These are phyloP conservation scores for Dusona sp. DNA, from an alignment of 2,888 invertebrate genomes.

Conservation along the genomic window DNA sequence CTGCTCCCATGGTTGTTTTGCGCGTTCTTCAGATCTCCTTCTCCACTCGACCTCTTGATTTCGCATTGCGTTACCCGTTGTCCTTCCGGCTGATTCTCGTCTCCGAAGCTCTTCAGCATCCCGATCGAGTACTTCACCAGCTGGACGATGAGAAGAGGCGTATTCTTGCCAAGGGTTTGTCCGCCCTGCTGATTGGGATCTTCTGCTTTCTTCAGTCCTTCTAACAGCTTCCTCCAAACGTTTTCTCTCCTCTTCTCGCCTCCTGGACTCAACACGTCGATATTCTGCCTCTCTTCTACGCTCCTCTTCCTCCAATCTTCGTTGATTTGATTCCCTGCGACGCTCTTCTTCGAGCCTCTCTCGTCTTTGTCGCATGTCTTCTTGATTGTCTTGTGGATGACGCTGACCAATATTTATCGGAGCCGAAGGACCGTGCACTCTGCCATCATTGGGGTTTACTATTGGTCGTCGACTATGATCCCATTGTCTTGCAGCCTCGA, in stretches of 20 bases:
- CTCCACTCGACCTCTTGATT: constrained; percentile 55
- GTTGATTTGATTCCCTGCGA: constrained; percentile 41
- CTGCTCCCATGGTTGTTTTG: constrained; percentile 57
- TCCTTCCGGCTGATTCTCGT: constrained; percentile 38
- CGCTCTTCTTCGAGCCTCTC: constrained; percentile 57
- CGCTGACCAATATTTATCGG: constrained; percentile 70
- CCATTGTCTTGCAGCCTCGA: constrained; percentile 68
- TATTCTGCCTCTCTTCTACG: constrained; percentile 72
- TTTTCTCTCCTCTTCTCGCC: constrained; percentile 63
- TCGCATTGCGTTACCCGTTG: constrained; percentile 30
- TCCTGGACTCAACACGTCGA: constrained; percentile 70
- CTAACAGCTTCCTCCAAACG: constrained; percentile 61
- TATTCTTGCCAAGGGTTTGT: constrained; percentile 39
- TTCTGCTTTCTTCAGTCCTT: constrained; percentile 66
- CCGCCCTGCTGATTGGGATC: constrained; percentile 26
- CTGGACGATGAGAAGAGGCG: constrained; percentile 35
- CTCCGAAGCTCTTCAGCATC: constrained; percentile 62
- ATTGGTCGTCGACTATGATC: constrained; percentile 62
- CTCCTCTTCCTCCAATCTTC: constrained; percentile 56
- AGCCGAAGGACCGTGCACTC: constrained; percentile 75
- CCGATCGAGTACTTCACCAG: constrained; percentile 56
- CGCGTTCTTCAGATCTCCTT: constrained; percentile 63
- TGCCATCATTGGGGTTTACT: constrained; percentile 60
- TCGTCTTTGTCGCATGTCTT: constrained; percentile 62
- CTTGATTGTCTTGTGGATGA: constrained; percentile 43